Conservation (phyloP, 92 coral and sea anemone species). For the Phenganax marumi region DNA sequence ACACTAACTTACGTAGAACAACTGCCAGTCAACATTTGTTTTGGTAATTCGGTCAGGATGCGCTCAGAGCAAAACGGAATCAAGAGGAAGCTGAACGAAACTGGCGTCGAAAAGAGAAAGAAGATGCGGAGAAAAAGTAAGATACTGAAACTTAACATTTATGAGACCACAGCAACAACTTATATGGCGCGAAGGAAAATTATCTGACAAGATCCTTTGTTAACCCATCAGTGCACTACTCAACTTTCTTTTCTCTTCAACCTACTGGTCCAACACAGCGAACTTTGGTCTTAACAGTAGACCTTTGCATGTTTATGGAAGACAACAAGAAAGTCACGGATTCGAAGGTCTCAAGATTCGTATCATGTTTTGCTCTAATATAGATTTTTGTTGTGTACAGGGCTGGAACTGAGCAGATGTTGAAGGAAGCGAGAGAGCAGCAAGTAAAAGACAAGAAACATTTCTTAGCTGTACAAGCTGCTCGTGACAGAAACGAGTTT, state of each 20-base stretch:
- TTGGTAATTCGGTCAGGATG: conserved; percentile 58
- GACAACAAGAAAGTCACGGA: too few species aligned
- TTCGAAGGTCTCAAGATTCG: background rate
- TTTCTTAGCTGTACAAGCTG: conserved; percentile 95
- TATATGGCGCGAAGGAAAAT: background rate
- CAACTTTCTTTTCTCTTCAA: too few species aligned
- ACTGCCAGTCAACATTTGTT: background rate
- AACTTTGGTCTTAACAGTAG: too few species aligned
- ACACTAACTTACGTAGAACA: background rate
- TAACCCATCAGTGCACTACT: background rate
- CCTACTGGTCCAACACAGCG: too few species aligned
- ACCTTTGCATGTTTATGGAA: too few species aligned
- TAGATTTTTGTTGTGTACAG: conserved; percentile 42
- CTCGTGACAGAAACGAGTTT: conserved; percentile 93
- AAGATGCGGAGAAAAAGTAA: conserved; percentile 89
- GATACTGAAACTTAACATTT: conserved; percentile 3
- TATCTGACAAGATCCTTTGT: background rate
- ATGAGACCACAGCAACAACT: background rate
- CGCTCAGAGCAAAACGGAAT: conserved; percentile 89
- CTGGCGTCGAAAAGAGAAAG: conserved; percentile 89
- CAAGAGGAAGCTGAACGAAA: conserved; percentile 97
- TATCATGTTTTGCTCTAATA: background rate
- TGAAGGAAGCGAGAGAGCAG: conserved; percentile 78
- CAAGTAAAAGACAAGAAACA: conserved; percentile 94
- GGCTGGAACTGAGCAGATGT: conserved; percentile 82